Evolutionary conservation across 2,113 vertebrate genomes (phyloP).

Genomic region (Circaetus cinerascens): DNA sequence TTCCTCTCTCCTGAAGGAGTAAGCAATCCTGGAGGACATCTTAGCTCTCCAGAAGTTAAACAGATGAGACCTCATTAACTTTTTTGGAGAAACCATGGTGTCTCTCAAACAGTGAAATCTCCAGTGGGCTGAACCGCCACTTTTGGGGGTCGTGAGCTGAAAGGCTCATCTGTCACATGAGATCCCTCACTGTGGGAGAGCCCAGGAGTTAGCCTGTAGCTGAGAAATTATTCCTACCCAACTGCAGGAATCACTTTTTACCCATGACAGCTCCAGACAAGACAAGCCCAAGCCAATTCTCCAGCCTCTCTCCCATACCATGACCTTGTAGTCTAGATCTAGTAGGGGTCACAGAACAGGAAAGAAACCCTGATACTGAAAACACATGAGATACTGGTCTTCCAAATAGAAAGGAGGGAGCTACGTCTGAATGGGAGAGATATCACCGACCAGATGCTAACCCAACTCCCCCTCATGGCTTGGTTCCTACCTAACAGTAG

Average conservation of each 20-base stretch:
- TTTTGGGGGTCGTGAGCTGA: not conserved
- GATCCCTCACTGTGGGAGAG: not conserved
- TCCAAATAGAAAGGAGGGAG: not conserved
- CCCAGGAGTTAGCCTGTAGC: not conserved
- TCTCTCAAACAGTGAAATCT: not conserved
- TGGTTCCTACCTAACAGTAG: not conserved
- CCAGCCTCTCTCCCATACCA: not conserved
- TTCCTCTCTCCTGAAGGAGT: not conserved
- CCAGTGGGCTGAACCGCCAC: too few relatives aligned
- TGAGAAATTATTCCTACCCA: not conserved
- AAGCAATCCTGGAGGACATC: not conserved
- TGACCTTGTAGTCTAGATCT: not conserved
- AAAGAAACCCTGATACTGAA: not conserved
- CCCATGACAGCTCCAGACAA: not conserved
- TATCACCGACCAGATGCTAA: not conserved
- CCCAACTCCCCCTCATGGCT: not conserved
- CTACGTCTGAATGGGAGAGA: not conserved
- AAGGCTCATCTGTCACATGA: not conserved
- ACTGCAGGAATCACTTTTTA: not conserved
- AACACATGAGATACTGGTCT: fast-evolving
- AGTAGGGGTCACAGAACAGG: not conserved
- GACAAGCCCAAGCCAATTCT: not conserved
- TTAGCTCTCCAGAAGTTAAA: not conserved
- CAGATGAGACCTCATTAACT: not conserved
- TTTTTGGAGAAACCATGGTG: not conserved